Evolutionary conservation across 2,888 invertebrate species (phyloP), one percentile per base, ranked within the genome.

Genomic region (Cantharis rustica): DNA sequence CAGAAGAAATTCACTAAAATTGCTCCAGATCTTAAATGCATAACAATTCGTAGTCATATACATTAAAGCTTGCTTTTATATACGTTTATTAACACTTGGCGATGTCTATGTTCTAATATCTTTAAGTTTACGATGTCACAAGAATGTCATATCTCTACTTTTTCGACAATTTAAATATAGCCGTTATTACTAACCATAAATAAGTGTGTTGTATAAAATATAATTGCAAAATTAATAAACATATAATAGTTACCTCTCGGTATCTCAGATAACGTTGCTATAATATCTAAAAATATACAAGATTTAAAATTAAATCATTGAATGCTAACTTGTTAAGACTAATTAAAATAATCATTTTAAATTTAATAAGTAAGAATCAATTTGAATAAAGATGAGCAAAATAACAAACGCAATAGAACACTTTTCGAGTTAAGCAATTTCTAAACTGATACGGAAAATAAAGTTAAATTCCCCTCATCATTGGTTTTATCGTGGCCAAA

Each of bases 61-160:
- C 81, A 79, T 81, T 81, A 81, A 20, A 80, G 73, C 78, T 77
- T 75, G 75, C 75, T 78, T 80, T 79, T 80, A 80, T 80, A 77
- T 80, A 80, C 82, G 84, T 84, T 86, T 86, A 87, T 86, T 85
- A 86, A 86, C 84, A 83, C 84, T 81, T 78, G 78, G 80, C 79
- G 82, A 83, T 85, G 85, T 85, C 85, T 83, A 81, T 82, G 83
- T 85, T 84, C 84, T 85, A 84, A 87, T 86, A 86, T 86, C 85
- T 84, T 85, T 82, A 84, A 86, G 85, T 88, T 88, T 88, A 88
- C 86, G 87, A 87, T 85, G 86, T 82, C 86, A 81, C 85, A 86
- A 85, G 88, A 87, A 88, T 88, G 88, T 86, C 87, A 87, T 87
- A 87, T 87, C 86, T 84, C 82, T 83, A 84, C 83, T 86, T 86